These are phyloP conservation scores for Poecile montanus DNA, from an alignment of 2,797 vertebrate species.

Conservation along the genomic window DNA sequence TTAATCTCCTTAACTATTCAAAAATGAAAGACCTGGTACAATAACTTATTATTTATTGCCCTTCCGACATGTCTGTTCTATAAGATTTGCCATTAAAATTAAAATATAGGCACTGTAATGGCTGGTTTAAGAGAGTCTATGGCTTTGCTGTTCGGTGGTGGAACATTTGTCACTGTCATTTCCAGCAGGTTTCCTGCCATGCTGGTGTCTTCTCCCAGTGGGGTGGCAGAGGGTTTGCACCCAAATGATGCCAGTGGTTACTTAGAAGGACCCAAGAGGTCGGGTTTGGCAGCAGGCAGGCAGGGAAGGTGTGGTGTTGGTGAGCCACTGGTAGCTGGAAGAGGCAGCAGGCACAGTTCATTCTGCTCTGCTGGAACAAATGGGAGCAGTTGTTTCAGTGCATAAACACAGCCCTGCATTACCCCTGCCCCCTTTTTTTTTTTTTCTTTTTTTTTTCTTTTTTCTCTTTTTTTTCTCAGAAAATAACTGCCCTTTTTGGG, in stretches of 20 bases:
- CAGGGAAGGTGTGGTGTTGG: neutral
- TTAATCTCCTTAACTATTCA: constrained; percentile 77
- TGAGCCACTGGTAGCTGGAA: neutral
- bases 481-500: neutral
- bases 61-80: constrained; percentile 57
- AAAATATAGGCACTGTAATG: constrained; percentile 63
- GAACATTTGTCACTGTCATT: constrained; percentile 54
- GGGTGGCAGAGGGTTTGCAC: neutral
- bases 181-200: constrained; percentile 9
- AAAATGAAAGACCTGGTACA: constrained; percentile 70
- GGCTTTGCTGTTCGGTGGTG: constrained; percentile 26
- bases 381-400: neutral
- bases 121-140: constrained; percentile 59
- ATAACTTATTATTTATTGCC: constrained; percentile 74
- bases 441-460: neutral
- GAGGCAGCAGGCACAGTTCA: neutral
- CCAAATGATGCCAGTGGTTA: accelerated
- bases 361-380: neutral
- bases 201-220: neutral
- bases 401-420: neutral
- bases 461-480: neutral
- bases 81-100: constrained; percentile 70
- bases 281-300: neutral
- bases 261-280: neutral
- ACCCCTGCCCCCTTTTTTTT: neutral